Percentiles rank a stretch among this genome's conserved stretches.
Evolutionary conservation across 2,797 vertebrate genomes (phyloP).

Genomic region (Eleutherodactylus coqui): DNA sequence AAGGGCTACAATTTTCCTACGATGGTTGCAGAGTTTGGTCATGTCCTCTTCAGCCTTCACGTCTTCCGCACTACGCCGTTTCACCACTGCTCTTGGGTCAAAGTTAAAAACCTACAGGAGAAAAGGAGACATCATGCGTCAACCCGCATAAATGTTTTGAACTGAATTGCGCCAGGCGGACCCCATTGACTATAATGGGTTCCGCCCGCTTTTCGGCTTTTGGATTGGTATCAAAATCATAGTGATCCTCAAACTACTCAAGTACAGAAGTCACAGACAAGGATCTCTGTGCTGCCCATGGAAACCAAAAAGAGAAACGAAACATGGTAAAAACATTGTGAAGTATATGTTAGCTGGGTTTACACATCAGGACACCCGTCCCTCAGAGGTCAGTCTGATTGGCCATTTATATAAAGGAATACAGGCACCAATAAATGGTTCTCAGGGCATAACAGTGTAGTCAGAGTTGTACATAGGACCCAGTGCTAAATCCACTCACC

Average conservation of each 20-base stretch:
- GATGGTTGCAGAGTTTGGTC: conserved; percentile 96
- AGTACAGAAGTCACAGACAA: background rate
- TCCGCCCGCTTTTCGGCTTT: no score
- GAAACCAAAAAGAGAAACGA: no score
- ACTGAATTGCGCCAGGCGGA: no score
- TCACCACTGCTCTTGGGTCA: conserved; percentile 82
- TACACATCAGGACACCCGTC: no score
- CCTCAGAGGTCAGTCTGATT: background rate
- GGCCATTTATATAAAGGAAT: background rate
- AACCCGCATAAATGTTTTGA: background rate
- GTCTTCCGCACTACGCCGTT: conserved; percentile 79
- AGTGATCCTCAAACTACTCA: background rate
- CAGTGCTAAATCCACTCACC: conserved; percentile 66
- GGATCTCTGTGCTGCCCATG: background rate
- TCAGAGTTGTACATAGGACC: no score
- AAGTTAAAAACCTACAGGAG: conserved; percentile 89
- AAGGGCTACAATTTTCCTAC: conserved; percentile 93
- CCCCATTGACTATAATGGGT: no score
- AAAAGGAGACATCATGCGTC: background rate
- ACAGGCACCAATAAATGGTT: background rate
- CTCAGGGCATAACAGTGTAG: background rate
- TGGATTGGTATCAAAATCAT: background rate
- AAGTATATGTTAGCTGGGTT: no score
- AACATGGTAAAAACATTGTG: no score
- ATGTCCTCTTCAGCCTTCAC: conserved; percentile 91